phyloP scores from a whole-genome alignment of 2,113 vertebrate species.

The Opisthocomus hoazin region DNA sequence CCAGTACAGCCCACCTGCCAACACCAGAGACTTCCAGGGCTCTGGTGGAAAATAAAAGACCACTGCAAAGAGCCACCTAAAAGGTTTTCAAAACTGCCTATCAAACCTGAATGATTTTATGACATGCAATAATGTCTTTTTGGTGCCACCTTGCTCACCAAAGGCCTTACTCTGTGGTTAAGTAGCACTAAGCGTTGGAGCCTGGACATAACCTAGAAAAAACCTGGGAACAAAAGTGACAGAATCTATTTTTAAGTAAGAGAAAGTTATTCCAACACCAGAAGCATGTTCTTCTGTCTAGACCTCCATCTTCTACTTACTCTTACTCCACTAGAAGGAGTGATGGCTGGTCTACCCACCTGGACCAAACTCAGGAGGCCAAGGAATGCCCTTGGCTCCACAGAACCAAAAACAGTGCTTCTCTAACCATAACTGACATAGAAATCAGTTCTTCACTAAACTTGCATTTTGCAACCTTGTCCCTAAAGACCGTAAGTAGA shows the following conservation, averaged over 20 bases:
- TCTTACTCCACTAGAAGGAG: background rate
- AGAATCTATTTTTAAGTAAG: background rate
- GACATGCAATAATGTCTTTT: background rate
- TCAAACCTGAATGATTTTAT: background rate
- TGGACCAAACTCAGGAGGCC: background rate
- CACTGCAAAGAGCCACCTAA: background rate
- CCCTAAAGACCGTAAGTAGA: background rate
- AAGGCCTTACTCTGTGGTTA: background rate
- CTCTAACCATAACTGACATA: background rate
- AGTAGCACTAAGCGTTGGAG: background rate
- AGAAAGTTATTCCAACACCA: background rate
- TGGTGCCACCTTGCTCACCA: background rate
- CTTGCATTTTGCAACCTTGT: rapidly evolving
- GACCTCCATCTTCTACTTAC: background rate
- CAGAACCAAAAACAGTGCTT: background rate
- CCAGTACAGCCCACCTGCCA: background rate
- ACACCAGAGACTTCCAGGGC: background rate
- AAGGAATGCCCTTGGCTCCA: background rate
- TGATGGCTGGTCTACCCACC: background rate
- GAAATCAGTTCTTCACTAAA: background rate
- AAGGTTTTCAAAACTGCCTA: background rate
- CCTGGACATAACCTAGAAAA: background rate
- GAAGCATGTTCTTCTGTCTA: background rate
- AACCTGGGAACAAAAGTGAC: background rate
- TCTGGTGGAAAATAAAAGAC: background rate